Conservation (phyloP, 2,888 invertebrate genomes). For the Thumatha senex region DNA sequence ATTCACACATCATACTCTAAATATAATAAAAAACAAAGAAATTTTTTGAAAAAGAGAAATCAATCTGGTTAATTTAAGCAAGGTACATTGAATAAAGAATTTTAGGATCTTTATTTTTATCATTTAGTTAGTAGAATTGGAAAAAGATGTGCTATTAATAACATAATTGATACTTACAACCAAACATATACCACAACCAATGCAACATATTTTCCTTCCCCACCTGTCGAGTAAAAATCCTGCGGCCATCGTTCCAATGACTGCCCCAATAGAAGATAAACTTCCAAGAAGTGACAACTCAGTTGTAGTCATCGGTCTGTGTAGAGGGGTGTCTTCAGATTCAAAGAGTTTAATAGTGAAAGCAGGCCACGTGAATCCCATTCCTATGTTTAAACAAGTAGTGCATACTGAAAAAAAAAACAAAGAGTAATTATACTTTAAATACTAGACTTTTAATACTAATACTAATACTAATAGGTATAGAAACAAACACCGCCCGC, state of each 20-base stretch:
- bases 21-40: no score
- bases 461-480: no score
- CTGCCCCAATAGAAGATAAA: conserved; percentile 53
- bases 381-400: conserved; percentile 35
- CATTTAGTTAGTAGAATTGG: no score
- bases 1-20: no score
- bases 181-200: conserved; percentile 34
- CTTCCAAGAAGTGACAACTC: conserved; percentile 57
- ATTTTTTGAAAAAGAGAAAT: no score
- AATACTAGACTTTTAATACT: no score
- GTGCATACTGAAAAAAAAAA: conserved; percentile 3
- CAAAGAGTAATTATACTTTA: no score
- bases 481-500: no score
- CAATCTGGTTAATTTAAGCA: no score
- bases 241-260: conserved; percentile 47
- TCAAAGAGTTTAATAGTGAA: conserved; percentile 53
- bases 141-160: no score
- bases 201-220: conserved; percentile 49
- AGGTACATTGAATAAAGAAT: no score
- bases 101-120: no score
- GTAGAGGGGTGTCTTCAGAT: conserved; percentile 48
- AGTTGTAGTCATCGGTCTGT: conserved; percentile 49
- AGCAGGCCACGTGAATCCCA: conserved; percentile 63
- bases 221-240: conserved; percentile 49
- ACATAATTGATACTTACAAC: conserved; percentile 43